phyloP scores from a whole-genome alignment of 2,797 vertebrate species.

The Liasis olivaceus region DNA sequence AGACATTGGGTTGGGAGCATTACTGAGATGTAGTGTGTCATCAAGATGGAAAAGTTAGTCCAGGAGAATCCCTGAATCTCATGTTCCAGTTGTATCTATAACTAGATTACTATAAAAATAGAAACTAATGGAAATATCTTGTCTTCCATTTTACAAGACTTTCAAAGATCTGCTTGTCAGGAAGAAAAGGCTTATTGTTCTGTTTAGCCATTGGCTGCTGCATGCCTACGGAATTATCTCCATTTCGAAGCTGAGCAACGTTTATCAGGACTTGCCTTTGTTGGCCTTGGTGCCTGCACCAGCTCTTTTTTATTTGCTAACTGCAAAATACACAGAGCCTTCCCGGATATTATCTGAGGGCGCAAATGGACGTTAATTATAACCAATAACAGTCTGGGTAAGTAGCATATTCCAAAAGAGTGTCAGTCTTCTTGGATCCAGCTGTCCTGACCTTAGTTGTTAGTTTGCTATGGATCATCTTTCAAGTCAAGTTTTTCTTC shows the following conservation, averaged over 20 bases:
- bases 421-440: neutral
- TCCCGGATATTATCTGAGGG: conserved; percentile 92
- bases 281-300: conserved; percentile 92
- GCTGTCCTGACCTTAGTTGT: conserved; percentile 17
- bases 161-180: conserved; percentile 91
- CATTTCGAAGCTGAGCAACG: conserved; percentile 91
- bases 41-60: neutral
- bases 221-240: conserved; percentile 98
- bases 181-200: conserved; percentile 95
- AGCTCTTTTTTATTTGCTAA: conserved; percentile 92
- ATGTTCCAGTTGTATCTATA: neutral
- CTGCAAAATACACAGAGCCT: conserved; percentile 93
- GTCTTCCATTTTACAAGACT: conserved; percentile 74
- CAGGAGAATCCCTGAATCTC: neutral
- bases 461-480: conserved; percentile 12
- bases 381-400: conserved; percentile 21
- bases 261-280: conserved; percentile 90
- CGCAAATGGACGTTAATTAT: conserved; percentile 85
- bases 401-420: neutral
- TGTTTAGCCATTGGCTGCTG: conserved; percentile 97
- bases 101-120: neutral
- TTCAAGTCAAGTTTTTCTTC: neutral
- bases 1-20: neutral
- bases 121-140: conserved; percentile 1
- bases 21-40: neutral